Evolutionary conservation across 2,797 vertebrate species (phyloP), one percentile per base, ranked within the genome.

Genomic region (Orientallactaga sibirica): DNA sequence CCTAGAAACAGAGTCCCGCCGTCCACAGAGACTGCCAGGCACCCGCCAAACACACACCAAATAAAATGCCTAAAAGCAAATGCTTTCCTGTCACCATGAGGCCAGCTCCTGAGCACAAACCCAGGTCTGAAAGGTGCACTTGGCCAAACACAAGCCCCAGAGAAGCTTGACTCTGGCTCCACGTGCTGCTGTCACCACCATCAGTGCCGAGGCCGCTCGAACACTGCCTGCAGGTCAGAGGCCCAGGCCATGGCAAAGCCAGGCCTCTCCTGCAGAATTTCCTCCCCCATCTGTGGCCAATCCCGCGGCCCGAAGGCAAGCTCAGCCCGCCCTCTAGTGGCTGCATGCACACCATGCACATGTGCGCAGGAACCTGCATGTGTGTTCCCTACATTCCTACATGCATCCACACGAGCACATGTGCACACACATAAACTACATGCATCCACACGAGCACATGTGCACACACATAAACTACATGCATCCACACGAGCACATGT

Each of bases 51-150:
- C 12, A 12, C 7, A 58, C 37, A 3, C 1, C 5, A n/a, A 55
- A 29, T 20, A 1, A 1, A 37, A 58, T 58, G 55, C 16, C 55
- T 15, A 16, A 58, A 48, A 58, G 55, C 55, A 58, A 14, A 58
- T 58, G 55, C 55, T 4, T 58, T 58, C 55, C 55, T 16, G 8
- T 15, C 18, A 58, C 14, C 41, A 3, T 58, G 55, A 70, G 76
- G 37, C 8, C 0, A 0, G 58, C 24, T 16, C 2, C 3, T 6
- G 0, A 37, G 48, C 6, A 0, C 1, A 15, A 2, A 0, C 52
- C 2, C 27, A 9, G 70, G 33, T 64, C 74, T 33, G 5, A 4
- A 37, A 62, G 68, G 58, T 5, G 5, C 22, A 11, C 87, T 76
- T 55, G 12, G 14, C 52, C 3, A 81, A 52, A 18, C 55, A 7